These are phyloP conservation scores for Micronycteris hirsuta DNA, from an alignment of 2,113 vertebrate species.

Conservation along the genomic window DNA sequence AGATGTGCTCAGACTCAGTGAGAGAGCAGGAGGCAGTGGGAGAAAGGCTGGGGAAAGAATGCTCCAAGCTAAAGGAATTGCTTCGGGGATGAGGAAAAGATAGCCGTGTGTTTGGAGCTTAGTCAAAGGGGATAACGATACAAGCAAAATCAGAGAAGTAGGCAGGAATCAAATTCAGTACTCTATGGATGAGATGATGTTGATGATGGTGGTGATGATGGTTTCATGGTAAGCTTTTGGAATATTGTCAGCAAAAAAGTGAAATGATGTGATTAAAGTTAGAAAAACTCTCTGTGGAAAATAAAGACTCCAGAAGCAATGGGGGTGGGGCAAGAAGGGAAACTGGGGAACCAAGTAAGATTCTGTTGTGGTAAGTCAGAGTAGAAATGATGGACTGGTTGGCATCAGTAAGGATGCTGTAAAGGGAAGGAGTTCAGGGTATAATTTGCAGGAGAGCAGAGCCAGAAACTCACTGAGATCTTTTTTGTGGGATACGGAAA, in stretches of 20 bases:
- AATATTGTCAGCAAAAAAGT: neutral
- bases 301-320: too few species aligned
- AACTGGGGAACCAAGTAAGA: neutral
- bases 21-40: neutral
- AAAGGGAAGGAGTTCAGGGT: neutral
- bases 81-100: neutral
- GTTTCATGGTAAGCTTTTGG: neutral
- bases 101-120: neutral
- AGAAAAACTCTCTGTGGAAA: neutral
- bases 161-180: too few species aligned
- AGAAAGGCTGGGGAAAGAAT: neutral
- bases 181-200: neutral
- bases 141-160: neutral
- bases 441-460: neutral
- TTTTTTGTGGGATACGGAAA: neutral
- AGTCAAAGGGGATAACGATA: neutral
- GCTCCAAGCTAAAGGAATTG: too few species aligned
- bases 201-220: neutral
- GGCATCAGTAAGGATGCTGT: neutral
- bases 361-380: neutral
- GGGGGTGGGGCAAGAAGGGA: neutral
- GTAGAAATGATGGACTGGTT: neutral
- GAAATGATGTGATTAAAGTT: neutral
- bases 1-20: too few species aligned
- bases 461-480: fast-evolving